Evolutionary conservation across 2,888 invertebrate genomes (phyloP), one percentile per base, ranked within the genome.

Genomic region (Gerris lacustris): DNA sequence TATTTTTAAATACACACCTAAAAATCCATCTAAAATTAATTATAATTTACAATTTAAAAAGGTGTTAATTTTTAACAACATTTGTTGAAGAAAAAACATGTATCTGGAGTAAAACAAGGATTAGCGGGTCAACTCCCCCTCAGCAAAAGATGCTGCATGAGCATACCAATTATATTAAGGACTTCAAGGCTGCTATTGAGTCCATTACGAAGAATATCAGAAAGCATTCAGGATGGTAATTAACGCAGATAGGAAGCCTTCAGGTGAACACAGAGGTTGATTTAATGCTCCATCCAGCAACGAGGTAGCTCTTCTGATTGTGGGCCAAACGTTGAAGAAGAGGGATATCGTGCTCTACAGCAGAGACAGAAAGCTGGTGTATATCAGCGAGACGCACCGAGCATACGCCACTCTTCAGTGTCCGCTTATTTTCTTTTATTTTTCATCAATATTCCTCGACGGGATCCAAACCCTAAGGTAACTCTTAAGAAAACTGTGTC

Each of bases 331-430:
- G 62, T n/a, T 15, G 1, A 5, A n/a, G n/a, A 62, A 62, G n/a
- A 69, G 63, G 68, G 68, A 75, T 66, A 75, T 79, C 44, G 70
- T 76, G 6, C 62, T 78, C 11, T 63, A 70, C 9, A 68, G 73
- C 66, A 69, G 72, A 44, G 71, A n/a, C 62, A 62, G 73, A 18
- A 67, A 43, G 11, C 43, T 78, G 45, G 45, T 66, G n/a, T 45
- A 68, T 18, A 71, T 73, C 43, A 44, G 63, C 7, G 76, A 77
- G 66, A 74, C 74, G 18, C 73, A 75, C 66, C 62, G 73, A 45
- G 69, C 73, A 4, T 76, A 76, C 45, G 77, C 79, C 71, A 73
- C 79, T 80, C 79, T 80, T 47, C 73, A 75, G 44, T 80, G 80
- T 70, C 78, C 78, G 0, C 44, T 80, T 2, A 73, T 78, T 69